Base-by-base conservation (phyloP, 2,113 vertebrate genomes). In the Pterocles gutturalis region DNA sequence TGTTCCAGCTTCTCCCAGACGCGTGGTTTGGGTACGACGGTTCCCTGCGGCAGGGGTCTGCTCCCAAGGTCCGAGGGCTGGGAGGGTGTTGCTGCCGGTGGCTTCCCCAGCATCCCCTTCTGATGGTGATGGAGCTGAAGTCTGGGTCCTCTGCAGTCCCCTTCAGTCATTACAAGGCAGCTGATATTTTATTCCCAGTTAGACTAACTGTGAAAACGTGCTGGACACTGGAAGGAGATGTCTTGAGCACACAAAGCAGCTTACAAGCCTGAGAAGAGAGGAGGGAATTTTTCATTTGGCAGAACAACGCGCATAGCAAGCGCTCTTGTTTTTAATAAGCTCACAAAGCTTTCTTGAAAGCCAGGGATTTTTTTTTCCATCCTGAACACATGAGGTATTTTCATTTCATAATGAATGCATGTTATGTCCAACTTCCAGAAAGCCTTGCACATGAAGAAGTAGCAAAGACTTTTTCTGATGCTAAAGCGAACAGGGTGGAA, bases 281-380 rank as follows among this genome's bases (percentile, higher is more conserved):
- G 33, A 83, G 84, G 79, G 94, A 93, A 73, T 91, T 91, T 94
- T 95, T 95, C 84, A 53, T 93, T 95, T 96, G 96, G 89, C 95
- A 94, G 66, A 49, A 45, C 2, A 22, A 87, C 45, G 58, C 0
- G 4, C 90, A 64, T 79, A 91, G 78, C 0, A 1, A 92, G 88
- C 3, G 1, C 67, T 96, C 79, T 92, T 87, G 90, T 92, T 96
- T 95, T 94, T 87, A 97, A 91, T 90, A 96, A 96, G 86, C 89
- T 95, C 77, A 70, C 88, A 96, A 96, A 97, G 96, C 96, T 96
- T 91, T 95, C 79, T 95, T 76, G 66, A 96, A 97, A 97, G 95
- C 93, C 89, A 93, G 72, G 76, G 85, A 84, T 77, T 64, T 90
- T 94, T 93, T 94, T 92, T 94, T 70, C 87, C 73, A 87, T 87